Base-by-base conservation (phyloP, 2,888 invertebrate species). In the Agrilus cyanescens region DNA sequence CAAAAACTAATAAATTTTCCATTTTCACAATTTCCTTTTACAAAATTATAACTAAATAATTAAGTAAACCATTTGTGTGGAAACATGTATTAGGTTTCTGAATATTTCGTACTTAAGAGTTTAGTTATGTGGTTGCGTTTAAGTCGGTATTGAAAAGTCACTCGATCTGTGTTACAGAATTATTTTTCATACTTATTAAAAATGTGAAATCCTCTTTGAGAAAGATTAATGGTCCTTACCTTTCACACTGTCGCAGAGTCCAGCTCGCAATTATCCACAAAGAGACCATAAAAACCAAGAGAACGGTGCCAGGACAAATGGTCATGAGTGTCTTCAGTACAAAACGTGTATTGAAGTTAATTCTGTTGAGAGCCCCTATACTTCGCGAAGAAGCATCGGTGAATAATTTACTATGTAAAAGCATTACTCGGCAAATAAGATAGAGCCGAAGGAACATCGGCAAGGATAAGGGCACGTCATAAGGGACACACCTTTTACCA, bases 361-460 rank as follows among this genome's bases (percentile, higher is more conserved):
- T 96, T 67, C 95, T 82, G 78, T 95, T 95, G 69, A 96, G 82
- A 68, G 86, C 95, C 72, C 88, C 93, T 78, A 89, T 94, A 73
- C 91, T 91, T 67, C 98, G 80, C 52, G 96, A 97, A 57, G 96
- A 96, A 60, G 98, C 97, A 72, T 98, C 98, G 53, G 97, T 98
- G 76, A 99, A 99, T 59, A 99, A 78, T 78, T 97, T 95, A 71
- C 94, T 95, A 75, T 98, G 98, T 59, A 99, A 80, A 65, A 98
- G 78, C 97, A 98, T 97, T 60, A 97, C 97, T 62, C 98, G 84
- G 75, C 95, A 96, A 72, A 98, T 95, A 70, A 98, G 82, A 76
- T 98, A 98, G 62, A 98, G 84, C 65, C 98, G 82, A 71, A 97
- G 84, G 79, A 98, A 98, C 98, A 99, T 98, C 62, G 96, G 96